Base-by-base conservation (phyloP, 2,888 invertebrate genomes). In the Dryococelus australis region DNA sequence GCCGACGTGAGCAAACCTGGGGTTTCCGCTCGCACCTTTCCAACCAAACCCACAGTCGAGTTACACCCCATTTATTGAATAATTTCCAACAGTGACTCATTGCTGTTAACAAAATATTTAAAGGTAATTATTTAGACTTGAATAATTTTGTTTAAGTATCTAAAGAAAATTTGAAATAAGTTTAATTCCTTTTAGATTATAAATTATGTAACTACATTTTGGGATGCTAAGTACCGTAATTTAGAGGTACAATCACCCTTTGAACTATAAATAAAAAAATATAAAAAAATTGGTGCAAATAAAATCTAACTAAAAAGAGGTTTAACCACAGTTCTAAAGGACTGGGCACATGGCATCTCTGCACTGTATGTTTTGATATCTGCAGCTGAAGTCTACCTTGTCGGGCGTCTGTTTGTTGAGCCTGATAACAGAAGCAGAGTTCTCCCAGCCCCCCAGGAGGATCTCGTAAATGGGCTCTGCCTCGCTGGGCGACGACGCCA, bases 401-500 rank as follows among this genome's bases (percentile, higher is more conserved):
- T 95, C 95, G 53, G 95, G 95, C 90, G 94, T 94, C 91, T 94
- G 93, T 90, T 94, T 93, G 93, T 94, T 94, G 91, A 94, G 92
- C 91, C 95, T 94, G 91, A 95, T 95, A 89, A 94, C 95, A 79
- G 95, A 95, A 90, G 94, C 94, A 85, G 93, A 93, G 91, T 95
- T 95, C 88, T 94, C 94, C 95, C 96, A 96, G 88, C 95, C 95
- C 86, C 95, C 96, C 90, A 96, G 93, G 90, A 96, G 94, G 89
- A 95, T 93, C 92, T 96, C 95, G 91, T 95, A 95, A 93, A 95
- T 95, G 43, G 94, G 94, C 90, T 94, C 94, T 87, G 94, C 93
- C 91, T 95, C 95, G 80, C 92, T 93, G 85, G 94, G 94, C 27
- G 92, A 93, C 89, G 92, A 91, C 81, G 95, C 94, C 89, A 96